phyloP scores from a whole-genome alignment of 1,140 invertebrate genomes.

The Schlechtendalia chinensis region DNA sequence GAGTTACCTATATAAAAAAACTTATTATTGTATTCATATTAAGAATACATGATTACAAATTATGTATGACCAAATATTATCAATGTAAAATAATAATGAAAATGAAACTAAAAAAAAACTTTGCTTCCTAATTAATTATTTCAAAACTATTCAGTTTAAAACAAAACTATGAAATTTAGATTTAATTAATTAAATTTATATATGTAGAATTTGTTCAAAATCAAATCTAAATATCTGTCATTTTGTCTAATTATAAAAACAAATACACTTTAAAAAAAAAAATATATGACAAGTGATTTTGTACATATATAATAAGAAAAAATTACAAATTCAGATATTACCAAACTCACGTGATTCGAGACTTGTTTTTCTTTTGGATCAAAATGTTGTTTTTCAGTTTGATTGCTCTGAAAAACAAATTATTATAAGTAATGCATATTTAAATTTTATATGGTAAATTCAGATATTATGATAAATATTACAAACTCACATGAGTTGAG shows the following conservation, averaged over 20 bases:
- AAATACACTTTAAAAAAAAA: no score
- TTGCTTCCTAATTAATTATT: not conserved
- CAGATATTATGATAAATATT: no score
- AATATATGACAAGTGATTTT: not conserved
- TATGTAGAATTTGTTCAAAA: not conserved
- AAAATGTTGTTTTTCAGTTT: not conserved
- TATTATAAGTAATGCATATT: no score
- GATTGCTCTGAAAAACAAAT: not conserved
- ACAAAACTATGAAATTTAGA: no score
- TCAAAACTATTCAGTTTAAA: not conserved
- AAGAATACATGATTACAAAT: not conserved
- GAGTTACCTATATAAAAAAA: slow-evolving; percentile 8
- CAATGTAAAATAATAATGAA: not conserved
- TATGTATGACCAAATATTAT: no score
- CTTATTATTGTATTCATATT: not conserved
- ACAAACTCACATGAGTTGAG: no score
- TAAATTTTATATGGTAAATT: not conserved
- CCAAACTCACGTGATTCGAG: not conserved
- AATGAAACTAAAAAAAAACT: not conserved
- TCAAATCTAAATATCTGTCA: not conserved
- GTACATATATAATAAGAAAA: not conserved
- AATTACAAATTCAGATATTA: not conserved
- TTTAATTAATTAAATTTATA: no score
- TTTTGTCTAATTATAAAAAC: no score
- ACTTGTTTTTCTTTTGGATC: not conserved